A percentile compares a stretch with the other conserved stretches of the same genome.
Evolutionary conservation across 2,797 vertebrate species (phyloP).

Genomic region (Corythornis leucogaster): DNA sequence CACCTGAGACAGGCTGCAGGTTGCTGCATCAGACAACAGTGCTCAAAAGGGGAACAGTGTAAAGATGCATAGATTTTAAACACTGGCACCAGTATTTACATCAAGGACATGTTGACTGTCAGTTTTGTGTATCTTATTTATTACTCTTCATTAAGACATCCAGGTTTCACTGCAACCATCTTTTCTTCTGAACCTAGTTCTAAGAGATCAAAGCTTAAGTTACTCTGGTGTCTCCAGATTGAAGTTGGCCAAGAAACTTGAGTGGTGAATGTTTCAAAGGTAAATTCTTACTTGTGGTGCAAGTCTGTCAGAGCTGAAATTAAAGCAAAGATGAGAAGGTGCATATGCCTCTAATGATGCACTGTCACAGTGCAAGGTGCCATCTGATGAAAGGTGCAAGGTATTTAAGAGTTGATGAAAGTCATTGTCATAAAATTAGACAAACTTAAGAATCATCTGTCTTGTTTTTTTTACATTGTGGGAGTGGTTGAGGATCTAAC

Average conservation of each 20-base stretch:
- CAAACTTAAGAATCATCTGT: neutral
- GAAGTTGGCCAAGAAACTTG: neutral
- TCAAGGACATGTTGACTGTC: neutral
- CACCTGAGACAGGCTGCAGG: neutral
- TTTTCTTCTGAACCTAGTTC: neutral
- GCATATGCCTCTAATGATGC: neutral
- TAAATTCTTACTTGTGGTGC: neutral
- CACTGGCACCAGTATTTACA: neutral
- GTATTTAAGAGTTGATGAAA: constrained; percentile 19
- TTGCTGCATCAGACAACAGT: neutral
- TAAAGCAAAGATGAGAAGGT: constrained; percentile 18
- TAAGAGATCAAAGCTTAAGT: constrained; percentile 49
- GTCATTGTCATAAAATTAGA: neutral
- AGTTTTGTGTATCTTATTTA: neutral
- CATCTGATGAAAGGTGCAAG: constrained; percentile 16
- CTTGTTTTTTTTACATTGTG: neutral
- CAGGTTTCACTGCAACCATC: neutral
- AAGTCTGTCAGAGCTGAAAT: constrained; percentile 30
- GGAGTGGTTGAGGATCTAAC: neutral
- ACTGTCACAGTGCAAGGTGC: neutral
- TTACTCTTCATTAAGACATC: neutral
- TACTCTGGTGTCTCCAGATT: neutral
- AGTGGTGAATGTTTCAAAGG: constrained; percentile 28
- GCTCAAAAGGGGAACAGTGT: neutral
- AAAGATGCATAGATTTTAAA: neutral